phyloP scores from a whole-genome alignment of 2,113 vertebrate species.

The Dasyprocta punctata region DNA sequence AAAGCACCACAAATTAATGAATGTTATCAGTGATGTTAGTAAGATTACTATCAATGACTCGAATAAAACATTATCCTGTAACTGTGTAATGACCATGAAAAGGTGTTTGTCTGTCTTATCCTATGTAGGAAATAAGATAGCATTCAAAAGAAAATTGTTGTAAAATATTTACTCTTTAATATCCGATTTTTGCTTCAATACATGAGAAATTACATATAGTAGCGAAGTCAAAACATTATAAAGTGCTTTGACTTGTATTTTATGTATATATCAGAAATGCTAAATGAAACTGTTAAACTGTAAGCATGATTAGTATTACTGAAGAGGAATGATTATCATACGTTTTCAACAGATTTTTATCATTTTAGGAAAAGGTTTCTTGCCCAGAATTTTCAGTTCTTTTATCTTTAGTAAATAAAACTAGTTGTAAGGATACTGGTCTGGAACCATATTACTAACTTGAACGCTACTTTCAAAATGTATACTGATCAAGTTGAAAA shows the following conservation, averaged over 20 bases:
- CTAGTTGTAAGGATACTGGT: not conserved
- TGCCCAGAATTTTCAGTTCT: not conserved
- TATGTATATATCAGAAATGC: not conserved
- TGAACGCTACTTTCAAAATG: constrained; percentile 2
- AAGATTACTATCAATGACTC: not conserved
- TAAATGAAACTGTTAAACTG: not conserved
- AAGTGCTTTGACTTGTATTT: not conserved
- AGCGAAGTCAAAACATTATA: not conserved
- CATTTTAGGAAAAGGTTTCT: not conserved
- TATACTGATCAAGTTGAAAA: not conserved
- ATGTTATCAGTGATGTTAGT: not conserved
- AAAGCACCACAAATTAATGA: not conserved
- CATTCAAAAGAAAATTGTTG: not conserved
- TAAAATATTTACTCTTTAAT: constrained; percentile 12
- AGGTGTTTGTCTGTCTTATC: not conserved
- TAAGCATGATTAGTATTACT: not conserved
- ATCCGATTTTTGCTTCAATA: not conserved
- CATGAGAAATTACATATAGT: constrained; percentile 1
- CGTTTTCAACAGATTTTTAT: not conserved
- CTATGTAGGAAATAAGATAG: not conserved
- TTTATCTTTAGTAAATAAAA: not conserved
- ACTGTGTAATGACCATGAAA: not conserved
- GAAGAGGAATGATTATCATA: not conserved
- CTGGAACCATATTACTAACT: not conserved
- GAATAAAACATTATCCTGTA: not conserved